phyloP scores from a whole-genome alignment of 2,888 invertebrate genomes.

The Amorpha juglandis region DNA sequence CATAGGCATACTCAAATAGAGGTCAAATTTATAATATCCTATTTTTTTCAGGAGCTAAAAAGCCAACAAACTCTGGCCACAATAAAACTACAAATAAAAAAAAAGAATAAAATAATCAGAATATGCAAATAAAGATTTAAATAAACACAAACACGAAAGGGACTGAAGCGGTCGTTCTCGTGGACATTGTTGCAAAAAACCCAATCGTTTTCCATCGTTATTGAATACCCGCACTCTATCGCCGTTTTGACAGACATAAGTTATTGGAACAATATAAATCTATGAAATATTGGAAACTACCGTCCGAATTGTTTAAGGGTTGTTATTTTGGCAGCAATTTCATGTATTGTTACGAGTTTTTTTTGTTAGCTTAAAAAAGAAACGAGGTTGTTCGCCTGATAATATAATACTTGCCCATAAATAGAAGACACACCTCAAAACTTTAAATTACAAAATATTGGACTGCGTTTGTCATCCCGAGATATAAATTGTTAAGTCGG shows the following conservation, averaged over 20 bases:
- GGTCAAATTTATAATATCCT: too few species aligned
- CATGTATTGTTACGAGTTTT: constrained; percentile 18
- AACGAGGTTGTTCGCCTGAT: background rate
- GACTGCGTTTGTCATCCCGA: too few species aligned
- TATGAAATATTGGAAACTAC: constrained; percentile 62
- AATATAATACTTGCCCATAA: too few species aligned
- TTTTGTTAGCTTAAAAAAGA: too few species aligned
- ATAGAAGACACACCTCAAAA: too few species aligned
- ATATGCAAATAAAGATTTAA: constrained; percentile 50
- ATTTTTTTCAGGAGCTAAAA: too few species aligned
- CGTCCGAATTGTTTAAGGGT: constrained; percentile 45
- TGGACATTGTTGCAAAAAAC: constrained; percentile 41
- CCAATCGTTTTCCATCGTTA: constrained; percentile 39
- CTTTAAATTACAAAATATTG: too few species aligned
- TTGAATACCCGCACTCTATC: constrained; percentile 51
- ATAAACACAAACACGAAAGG: constrained; percentile 44
- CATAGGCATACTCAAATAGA: too few species aligned
- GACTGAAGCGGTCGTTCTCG: constrained; percentile 39
- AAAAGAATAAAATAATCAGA: constrained; percentile 40
- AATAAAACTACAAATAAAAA: background rate
- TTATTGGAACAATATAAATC: constrained; percentile 59
- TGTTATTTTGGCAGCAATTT: constrained; percentile 41
- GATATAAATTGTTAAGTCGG: too few species aligned
- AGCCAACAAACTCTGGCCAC: too few species aligned
- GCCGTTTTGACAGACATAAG: constrained; percentile 60